phyloP scores from a whole-genome alignment of 2,888 invertebrate genomes.

The Anoplius nigerrimus region DNA sequence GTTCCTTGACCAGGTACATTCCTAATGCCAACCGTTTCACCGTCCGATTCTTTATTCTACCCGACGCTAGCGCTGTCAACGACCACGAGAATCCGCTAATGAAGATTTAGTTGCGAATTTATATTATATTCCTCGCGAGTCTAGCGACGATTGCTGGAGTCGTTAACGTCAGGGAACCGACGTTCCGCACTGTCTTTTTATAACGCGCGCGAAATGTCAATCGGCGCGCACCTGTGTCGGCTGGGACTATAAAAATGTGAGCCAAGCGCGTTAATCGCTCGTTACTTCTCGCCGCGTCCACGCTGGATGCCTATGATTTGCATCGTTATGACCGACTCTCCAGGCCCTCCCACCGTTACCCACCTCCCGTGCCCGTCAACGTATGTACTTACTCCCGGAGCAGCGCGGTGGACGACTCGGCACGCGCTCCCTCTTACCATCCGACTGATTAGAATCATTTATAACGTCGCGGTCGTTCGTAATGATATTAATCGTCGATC shows the following conservation, averaged over 20 bases:
- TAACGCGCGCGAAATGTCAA: slow-evolving; percentile 45
- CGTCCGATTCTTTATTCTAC: no score
- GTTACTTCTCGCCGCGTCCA: slow-evolving; percentile 29
- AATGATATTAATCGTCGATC: slow-evolving; percentile 26
- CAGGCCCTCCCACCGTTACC: neutral
- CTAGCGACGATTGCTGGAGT: no score
- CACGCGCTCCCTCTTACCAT: slow-evolving; percentile 20
- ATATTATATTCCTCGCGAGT: no score
- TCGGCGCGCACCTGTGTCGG: slow-evolving; percentile 22
- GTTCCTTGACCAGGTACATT: no score
- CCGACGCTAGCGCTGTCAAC: no score
- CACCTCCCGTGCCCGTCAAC: neutral
- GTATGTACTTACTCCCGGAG: neutral
- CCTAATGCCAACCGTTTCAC: no score
- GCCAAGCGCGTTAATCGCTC: slow-evolving; percentile 40
- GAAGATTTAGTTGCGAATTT: no score
- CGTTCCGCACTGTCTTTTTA: no score
- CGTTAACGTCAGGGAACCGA: no score
- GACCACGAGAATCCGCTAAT: no score
- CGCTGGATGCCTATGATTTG: slow-evolving; percentile 33
- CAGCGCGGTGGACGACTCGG: neutral
- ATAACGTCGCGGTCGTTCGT: slow-evolving; percentile 17
- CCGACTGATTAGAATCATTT: slow-evolving; percentile 36
- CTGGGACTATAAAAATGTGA: slow-evolving; percentile 31
- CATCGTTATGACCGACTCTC: slow-evolving; percentile 34